Conservation (phyloP, 2,113 vertebrate species). For the Piliocolobus tephrosceles region DNA sequence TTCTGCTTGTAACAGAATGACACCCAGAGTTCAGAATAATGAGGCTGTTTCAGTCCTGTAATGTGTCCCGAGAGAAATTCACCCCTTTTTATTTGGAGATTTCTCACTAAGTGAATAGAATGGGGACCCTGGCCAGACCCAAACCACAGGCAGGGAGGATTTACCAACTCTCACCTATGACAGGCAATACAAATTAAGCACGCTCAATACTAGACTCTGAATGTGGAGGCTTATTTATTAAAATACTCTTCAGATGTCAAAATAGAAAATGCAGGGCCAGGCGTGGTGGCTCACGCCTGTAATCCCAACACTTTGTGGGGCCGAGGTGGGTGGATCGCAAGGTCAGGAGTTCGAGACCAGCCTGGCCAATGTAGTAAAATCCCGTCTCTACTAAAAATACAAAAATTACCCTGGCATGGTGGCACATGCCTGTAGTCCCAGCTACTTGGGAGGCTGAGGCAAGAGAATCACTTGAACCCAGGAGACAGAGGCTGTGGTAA, state of each 20-base stretch:
- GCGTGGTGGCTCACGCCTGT: too few relatives aligned
- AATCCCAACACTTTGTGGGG: too few relatives aligned
- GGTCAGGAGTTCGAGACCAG: too few relatives aligned
- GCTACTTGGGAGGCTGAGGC: too few relatives aligned
- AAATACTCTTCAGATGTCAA: neutral
- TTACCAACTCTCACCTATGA: neutral
- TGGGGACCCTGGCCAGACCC: neutral
- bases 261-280: neutral
- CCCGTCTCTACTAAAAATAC: too few relatives aligned
- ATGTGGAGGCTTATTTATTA: neutral
- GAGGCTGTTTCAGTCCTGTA: conserved; percentile 63
- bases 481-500: too few relatives aligned
- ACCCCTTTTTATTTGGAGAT: neutral
- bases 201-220: neutral
- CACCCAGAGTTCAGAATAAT: neutral
- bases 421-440: too few relatives aligned
- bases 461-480: too few relatives aligned
- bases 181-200: neutral
- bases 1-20: neutral
- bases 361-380: too few relatives aligned
- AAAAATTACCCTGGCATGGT: too few relatives aligned
- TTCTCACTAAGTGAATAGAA: neutral
- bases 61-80: neutral
- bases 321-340: too few relatives aligned
- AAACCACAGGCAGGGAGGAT: neutral